Conservation (phyloP, 2,797 vertebrate species). For the Poeciliopsis gracilis region DNA sequence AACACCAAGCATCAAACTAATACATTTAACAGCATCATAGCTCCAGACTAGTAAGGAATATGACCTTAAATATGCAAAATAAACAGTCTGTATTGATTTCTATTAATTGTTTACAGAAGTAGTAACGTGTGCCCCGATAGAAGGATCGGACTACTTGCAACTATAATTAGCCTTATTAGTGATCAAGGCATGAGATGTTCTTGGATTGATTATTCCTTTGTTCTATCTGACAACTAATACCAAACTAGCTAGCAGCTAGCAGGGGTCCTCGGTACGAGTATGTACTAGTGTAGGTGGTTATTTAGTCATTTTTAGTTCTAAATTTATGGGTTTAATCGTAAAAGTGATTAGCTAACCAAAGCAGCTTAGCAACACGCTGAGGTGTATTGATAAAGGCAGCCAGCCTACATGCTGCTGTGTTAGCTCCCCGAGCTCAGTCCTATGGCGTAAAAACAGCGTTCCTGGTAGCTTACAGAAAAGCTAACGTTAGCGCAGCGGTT, state of each 20-base stretch:
- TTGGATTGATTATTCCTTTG: slow-evolving; percentile 79
- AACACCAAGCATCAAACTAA: not conserved
- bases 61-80: not conserved
- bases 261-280: slow-evolving; percentile 15
- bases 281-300: not conserved
- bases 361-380: slow-evolving; percentile 4
- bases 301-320: not conserved
- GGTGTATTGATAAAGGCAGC: slow-evolving; percentile 22
- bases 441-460: slow-evolving; percentile 72
- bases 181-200: slow-evolving; percentile 46
- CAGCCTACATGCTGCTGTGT: slow-evolving; percentile 32
- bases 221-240: slow-evolving; percentile 75
- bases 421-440: slow-evolving; percentile 44
- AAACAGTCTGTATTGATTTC: not conserved
- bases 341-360: not conserved
- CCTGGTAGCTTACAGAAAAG: slow-evolving; percentile 46
- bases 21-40: not conserved
- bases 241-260: slow-evolving; percentile 66
- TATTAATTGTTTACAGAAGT: not conserved
- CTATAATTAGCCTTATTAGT: slow-evolving; percentile 24
- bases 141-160: not conserved
- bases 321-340: not conserved
- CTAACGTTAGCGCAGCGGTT: slow-evolving; percentile 61
- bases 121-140: not conserved
- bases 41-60: not conserved